Evolutionary conservation across 2,113 vertebrate genomes (phyloP).

Genomic region (Vidua macroura): DNA sequence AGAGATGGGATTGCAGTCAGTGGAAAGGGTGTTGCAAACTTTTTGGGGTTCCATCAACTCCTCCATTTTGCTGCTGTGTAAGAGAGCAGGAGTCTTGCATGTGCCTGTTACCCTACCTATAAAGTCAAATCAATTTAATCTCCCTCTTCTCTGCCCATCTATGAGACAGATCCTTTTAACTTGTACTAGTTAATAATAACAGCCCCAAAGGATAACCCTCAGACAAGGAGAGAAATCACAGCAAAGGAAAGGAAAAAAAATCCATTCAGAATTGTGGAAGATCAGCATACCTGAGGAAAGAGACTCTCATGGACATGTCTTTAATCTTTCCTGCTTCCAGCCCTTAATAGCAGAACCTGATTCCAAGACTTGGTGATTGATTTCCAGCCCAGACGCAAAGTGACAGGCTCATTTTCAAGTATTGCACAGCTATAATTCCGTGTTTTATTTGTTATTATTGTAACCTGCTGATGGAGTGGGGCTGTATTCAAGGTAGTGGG

Average conservation of each 20-base stretch:
- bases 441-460: slow-evolving; percentile 66
- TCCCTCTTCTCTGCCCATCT: neutral
- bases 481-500: neutral
- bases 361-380: slow-evolving; percentile 34
- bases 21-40: neutral
- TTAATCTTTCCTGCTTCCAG: slow-evolving; percentile 35
- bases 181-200: neutral
- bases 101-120: neutral
- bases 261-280: neutral
- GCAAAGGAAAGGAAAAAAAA: neutral
- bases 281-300: neutral
- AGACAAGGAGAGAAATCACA: neutral
- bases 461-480: slow-evolving; percentile 57
- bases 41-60: neutral
- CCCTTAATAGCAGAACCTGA: slow-evolving; percentile 38
- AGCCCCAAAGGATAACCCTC: neutral
- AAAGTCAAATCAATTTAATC: neutral
- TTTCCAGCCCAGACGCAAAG: slow-evolving; percentile 15
- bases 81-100: neutral
- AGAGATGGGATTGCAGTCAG: neutral
- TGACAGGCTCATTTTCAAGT: slow-evolving; percentile 63
- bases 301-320: neutral
- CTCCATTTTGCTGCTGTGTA: neutral
- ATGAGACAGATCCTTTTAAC: neutral
- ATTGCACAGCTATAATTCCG: slow-evolving; percentile 52